phyloP scores from a whole-genome alignment of 2,888 invertebrate species.

The Rotaria sp. region DNA sequence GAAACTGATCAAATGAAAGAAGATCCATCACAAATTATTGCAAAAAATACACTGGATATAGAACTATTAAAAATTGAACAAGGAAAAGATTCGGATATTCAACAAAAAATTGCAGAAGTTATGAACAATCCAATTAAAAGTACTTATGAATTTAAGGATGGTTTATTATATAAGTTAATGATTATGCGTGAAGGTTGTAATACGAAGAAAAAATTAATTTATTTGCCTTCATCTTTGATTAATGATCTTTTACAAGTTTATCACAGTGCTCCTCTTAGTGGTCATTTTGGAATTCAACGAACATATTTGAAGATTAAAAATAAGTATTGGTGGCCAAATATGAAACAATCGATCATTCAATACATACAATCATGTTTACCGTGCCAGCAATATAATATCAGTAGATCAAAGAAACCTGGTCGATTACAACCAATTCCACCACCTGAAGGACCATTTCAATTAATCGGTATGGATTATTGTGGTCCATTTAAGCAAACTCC shows the following conservation, averaged over 20 bases:
- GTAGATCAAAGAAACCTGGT: not conserved
- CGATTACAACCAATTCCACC: not conserved
- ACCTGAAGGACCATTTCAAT: not conserved
- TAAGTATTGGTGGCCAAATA: not conserved
- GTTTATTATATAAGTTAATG: not conserved
- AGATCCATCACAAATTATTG: no score
- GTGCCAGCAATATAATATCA: not conserved
- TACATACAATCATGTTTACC: not conserved
- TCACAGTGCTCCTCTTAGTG: not conserved
- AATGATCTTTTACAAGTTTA: not conserved
- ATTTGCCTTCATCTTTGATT: not conserved
- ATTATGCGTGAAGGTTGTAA: not conserved
- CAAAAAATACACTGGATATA: no score
- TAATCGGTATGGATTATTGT: not conserved
- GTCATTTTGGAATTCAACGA: not conserved
- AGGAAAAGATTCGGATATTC: not conserved
- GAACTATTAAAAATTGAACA: not conserved
- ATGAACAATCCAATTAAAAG: not conserved
- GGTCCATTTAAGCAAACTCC: not conserved
- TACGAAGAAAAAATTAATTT: not conserved
- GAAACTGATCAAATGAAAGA: no score
- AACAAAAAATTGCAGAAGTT: not conserved
- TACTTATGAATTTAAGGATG: not conserved
- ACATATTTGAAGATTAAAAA: not conserved
- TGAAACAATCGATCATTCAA: not conserved